phyloP scores from a whole-genome alignment of 2,113 vertebrate genomes.

The Macrotus californicus region DNA sequence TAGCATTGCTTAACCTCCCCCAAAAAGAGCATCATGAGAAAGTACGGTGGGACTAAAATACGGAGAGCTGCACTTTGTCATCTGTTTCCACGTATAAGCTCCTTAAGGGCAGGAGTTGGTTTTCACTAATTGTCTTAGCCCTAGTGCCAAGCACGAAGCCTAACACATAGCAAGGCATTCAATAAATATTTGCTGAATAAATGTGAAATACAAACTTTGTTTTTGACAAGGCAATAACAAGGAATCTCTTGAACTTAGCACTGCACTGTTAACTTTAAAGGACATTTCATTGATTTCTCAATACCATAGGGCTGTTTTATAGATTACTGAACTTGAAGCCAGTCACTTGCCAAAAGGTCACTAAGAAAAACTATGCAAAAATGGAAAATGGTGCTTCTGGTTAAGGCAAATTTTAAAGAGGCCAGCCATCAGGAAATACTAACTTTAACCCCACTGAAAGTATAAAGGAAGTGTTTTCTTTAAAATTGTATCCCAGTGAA shows the following conservation, averaged over 20 bases:
- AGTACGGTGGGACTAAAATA: not conserved
- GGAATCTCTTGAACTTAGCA: not conserved
- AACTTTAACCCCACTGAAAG: not conserved
- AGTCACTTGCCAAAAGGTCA: not conserved
- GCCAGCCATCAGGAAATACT: not conserved
- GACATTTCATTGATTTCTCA: not conserved
- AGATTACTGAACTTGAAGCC: not conserved
- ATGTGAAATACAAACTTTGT: not conserved
- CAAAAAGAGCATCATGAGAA: not conserved
- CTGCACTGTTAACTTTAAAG: not conserved
- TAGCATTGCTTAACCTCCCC: not conserved
- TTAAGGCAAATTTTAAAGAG: not conserved
- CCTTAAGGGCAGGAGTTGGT: not conserved
- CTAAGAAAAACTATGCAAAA: not conserved
- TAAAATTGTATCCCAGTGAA: not conserved
- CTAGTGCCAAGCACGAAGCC: not conserved
- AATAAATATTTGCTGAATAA: not conserved
- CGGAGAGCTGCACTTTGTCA: not conserved
- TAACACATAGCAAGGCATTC: not conserved
- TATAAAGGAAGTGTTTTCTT: slow-evolving; percentile 2
- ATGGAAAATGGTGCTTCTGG: not conserved
- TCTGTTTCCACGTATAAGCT: not conserved
- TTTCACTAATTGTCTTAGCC: not conserved
- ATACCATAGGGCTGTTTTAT: not conserved
- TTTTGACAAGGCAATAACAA: not conserved